phyloP scores from a whole-genome alignment of 2,797 vertebrate species.

The Ateles fusciceps region DNA sequence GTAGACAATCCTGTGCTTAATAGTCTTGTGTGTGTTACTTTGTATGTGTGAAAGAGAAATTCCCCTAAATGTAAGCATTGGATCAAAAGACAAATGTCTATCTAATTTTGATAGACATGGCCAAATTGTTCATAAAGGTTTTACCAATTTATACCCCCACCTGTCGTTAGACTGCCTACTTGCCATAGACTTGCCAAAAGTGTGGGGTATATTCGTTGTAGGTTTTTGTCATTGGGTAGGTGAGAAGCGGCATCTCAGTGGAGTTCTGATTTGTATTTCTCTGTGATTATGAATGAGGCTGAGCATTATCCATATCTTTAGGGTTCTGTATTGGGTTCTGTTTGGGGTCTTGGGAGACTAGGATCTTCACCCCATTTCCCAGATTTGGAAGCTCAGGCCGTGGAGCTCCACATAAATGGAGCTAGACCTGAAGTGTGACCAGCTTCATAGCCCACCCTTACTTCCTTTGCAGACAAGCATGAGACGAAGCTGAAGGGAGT shows the following conservation, averaged over 20 bases:
- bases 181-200: neutral
- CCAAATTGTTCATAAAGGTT: fast-evolving
- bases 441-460: neutral
- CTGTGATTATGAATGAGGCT: neutral
- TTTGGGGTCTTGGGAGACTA: conserved; percentile 69
- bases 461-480: conserved; percentile 88
- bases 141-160: fast-evolving
- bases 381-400: neutral
- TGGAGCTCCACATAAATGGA: neutral
- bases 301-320: no score
- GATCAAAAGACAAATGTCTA: neutral
- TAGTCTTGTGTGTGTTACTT: neutral
- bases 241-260: neutral
- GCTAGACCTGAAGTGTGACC: conserved; percentile 76
- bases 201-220: neutral
- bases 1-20: fast-evolving
- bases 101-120: neutral
- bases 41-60: neutral
- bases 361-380: conserved; percentile 79
- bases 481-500: conserved; percentile 97
- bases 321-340: neutral
- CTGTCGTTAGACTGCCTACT: fast-evolving
- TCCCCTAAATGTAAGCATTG: neutral
- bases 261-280: neutral
- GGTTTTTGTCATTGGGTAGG: neutral